A percentile compares a stretch with the other conserved stretches of the same genome.
phyloP scores from a whole-genome alignment of 2,113 vertebrate genomes.

The Otocyon megalotis region DNA sequence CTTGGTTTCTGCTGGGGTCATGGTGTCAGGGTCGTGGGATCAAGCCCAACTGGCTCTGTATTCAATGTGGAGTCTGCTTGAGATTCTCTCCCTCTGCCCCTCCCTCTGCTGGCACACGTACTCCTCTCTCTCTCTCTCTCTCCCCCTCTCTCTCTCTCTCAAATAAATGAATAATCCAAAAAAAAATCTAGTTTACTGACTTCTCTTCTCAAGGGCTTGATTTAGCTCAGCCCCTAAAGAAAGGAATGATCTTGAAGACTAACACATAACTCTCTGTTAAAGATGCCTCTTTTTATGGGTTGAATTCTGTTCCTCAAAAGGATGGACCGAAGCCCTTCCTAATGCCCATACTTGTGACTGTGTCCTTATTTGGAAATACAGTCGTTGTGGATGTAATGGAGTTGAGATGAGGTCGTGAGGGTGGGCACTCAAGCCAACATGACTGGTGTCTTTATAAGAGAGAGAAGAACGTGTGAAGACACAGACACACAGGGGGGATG shows the following conservation, averaged over 20 bases:
- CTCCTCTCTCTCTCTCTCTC: not conserved
- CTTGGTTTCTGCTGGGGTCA: not conserved
- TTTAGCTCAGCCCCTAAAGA: not conserved
- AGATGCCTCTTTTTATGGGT: not conserved
- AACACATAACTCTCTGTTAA: not conserved
- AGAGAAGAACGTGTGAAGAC: not conserved
- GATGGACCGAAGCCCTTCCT: not conserved
- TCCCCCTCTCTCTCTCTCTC: not conserved
- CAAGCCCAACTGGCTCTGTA: rapidly evolving
- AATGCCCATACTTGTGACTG: not conserved
- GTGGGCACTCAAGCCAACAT: not conserved
- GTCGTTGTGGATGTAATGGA: not conserved
- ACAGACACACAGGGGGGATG: not conserved
- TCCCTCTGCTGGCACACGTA: no score
- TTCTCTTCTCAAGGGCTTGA: not conserved
- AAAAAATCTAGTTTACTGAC: not conserved
- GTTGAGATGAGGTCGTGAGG: not conserved
- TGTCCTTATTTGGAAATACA: not conserved
- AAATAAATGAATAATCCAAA: not conserved
- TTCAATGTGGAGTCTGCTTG: not conserved
- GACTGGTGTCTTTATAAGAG: not conserved
- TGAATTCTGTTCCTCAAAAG: not conserved
- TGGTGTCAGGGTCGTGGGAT: not conserved
- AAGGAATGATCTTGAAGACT: not conserved
- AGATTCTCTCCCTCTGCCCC: not conserved